A percentile compares a stretch with the other conserved stretches of the same genome.
phyloP scores from a whole-genome alignment of 1,140 invertebrate species.

The Lucilia sericata region DNA sequence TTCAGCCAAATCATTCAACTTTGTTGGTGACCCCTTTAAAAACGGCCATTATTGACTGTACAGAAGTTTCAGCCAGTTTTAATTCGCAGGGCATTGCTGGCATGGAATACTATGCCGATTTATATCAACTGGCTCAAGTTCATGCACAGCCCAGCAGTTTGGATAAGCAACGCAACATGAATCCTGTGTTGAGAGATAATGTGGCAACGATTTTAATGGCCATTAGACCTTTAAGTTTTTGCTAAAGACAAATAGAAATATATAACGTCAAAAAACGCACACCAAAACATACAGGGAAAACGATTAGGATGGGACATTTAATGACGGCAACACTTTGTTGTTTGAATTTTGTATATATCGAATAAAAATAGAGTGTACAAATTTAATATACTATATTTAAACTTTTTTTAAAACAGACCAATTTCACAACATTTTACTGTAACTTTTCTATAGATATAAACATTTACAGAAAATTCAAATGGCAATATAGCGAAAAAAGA shows the following conservation, averaged over 20 bases:
- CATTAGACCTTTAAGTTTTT: conserved; percentile 64
- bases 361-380: no score
- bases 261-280: background rate
- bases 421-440: no score
- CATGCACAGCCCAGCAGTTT: conserved; percentile 59
- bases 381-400: no score
- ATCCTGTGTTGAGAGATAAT: conserved; percentile 63
- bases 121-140: conserved; percentile 72
- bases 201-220: conserved; percentile 61
- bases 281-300: no score
- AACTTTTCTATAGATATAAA: no score
- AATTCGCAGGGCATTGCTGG: conserved; percentile 71
- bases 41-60: conserved; percentile 75
- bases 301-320: no score
- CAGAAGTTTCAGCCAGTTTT: conserved; percentile 78
- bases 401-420: no score
- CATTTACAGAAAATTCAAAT: no score
- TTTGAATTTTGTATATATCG: no score
- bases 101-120: conserved; percentile 77
- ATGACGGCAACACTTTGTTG: no score
- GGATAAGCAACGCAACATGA: conserved; percentile 62
- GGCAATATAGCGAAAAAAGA: background rate
- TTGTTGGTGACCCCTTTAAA: conserved; percentile 75
- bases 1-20: conserved; percentile 71
- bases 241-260: conserved; percentile 48